A percentile compares a stretch with the other conserved stretches of the same genome.
These are phyloP conservation scores for Cheracebus regulus DNA, from an alignment of 2,797 vertebrate genomes.

Conservation along the genomic window DNA sequence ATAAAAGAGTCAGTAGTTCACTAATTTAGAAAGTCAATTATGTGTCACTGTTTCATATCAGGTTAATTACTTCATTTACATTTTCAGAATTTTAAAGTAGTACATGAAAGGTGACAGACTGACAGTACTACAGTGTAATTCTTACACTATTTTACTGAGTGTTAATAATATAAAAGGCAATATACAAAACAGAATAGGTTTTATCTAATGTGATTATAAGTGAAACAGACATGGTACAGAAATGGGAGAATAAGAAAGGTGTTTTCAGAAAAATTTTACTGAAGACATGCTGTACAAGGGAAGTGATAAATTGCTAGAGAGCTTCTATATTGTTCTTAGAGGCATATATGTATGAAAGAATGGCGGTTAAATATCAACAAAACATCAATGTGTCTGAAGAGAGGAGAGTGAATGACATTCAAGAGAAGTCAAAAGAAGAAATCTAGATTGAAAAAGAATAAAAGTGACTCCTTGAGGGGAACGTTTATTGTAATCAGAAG, in stretches of 20 bases:
- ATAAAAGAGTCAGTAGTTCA: slow-evolving; percentile 68
- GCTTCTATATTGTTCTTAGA: not conserved
- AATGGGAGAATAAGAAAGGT: slow-evolving; percentile 1
- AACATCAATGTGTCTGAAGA: not conserved
- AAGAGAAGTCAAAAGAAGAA: slow-evolving; percentile 32
- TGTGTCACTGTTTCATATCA: slow-evolving; percentile 68
- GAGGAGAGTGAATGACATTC: not conserved
- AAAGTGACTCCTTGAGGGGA: slow-evolving; percentile 15
- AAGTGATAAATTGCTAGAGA: not conserved
- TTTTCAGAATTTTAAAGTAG: slow-evolving; percentile 68
- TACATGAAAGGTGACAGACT: slow-evolving; percentile 57
- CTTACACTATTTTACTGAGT: slow-evolving; percentile 59
- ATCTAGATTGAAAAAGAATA: not conserved
- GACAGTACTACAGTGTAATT: slow-evolving; percentile 44
- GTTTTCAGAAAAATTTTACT: slow-evolving; percentile 23
- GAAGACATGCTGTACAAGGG: not conserved
- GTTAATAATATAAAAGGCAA: slow-evolving; percentile 72
- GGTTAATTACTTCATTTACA: slow-evolving; percentile 78
- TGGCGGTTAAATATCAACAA: not conserved
- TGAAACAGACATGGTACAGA: not conserved
- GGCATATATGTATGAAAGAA: not conserved
- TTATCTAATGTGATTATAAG: slow-evolving; percentile 28
- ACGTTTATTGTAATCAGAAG: not conserved
- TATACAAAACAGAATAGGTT: slow-evolving; percentile 58
- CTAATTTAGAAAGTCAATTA: slow-evolving; percentile 73